Evolutionary conservation across 23 tunicate genomes (phyloP).

Genomic region (Styela clava): DNA sequence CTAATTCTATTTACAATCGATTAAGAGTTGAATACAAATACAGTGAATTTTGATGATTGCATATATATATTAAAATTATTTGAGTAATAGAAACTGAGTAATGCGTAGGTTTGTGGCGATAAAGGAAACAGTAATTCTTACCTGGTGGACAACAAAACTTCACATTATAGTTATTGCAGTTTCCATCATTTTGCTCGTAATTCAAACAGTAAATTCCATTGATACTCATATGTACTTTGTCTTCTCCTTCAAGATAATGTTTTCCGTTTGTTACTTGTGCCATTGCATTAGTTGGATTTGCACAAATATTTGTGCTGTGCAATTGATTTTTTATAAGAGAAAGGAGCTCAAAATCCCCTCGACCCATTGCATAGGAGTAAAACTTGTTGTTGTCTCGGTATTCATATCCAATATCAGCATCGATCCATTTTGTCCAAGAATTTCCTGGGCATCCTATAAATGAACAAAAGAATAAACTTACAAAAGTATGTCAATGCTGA

Average conservation of each 20-base stretch:
- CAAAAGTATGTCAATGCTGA: too few relatives aligned
- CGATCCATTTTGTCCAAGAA: not conserved
- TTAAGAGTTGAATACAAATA: too few relatives aligned
- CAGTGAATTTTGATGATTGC: too few relatives aligned
- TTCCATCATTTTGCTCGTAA: not conserved
- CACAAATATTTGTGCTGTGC: not conserved
- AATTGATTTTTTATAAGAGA: not conserved
- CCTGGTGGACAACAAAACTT: not conserved
- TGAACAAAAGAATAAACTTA: too few relatives aligned
- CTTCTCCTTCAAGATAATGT: not conserved
- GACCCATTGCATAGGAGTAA: not conserved
- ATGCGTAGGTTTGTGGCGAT: too few relatives aligned
- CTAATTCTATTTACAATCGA: too few relatives aligned
- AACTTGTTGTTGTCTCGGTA: not conserved
- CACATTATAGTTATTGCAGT: not conserved
- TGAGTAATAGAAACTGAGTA: too few relatives aligned
- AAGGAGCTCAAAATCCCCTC: not conserved
- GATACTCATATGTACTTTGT: not conserved
- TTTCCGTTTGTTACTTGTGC: not conserved
- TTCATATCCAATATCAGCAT: not conserved
- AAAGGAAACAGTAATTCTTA: not conserved
- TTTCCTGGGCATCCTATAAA: too few relatives aligned
- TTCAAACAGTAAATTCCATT: not conserved
- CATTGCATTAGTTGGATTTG: not conserved
- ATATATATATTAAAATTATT: too few relatives aligned